Evolutionary conservation across 1,140 invertebrate species (phyloP), one percentile per base, ranked within the genome.

Genomic region (Drosophila pseudoobscura): DNA sequence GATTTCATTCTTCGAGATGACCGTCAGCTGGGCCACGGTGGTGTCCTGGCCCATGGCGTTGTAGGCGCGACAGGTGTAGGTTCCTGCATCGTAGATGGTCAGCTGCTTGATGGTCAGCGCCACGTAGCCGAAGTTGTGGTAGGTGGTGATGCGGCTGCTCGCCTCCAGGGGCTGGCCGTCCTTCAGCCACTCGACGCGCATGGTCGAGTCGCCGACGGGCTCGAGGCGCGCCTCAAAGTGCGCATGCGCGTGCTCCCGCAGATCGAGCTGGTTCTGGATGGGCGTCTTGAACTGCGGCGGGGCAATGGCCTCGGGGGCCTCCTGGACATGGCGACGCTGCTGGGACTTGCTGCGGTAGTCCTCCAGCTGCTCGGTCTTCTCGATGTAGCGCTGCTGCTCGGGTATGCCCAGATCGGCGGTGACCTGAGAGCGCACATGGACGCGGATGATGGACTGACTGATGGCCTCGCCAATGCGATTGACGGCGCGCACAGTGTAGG

Each of bases 61-160:
- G 72, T 94, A 96, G 6, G 97, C 98, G 56, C 95, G 93, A 91
- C 97, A 98, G 17, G 96, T 97, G 84, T 99, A 99, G 66, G 95
- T 94, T 26, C 99, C 99, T 53, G 96, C 95, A 93, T 99, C 98
- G 65, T 97, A 95, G 29, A 96, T 93, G 11, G 96, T 96, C 8
- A 99, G 96, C 71, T 97, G 96, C 90, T 99, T 98, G 61, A 99
- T 97, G 13, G 98, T 99, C 50, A 99, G 92, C 0, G 98, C 98
- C 65, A 99, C 97, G 88, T 98, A 98, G 49, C 98, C 98, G 91
- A 99, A 99, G 90, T 99, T 98, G 91, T 98, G 98, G 93, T 98
- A 98, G 35, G 96, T 96, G 63, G 97, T 98, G 54, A 97, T 98
- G 91, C 98, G 94, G 39, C 97, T 98, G 93, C 97, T 98, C 39